Evolutionary conservation across 2,113 vertebrate genomes (phyloP), one percentile per base, ranked within the genome.

Genomic region (Bufo gargarizans): DNA sequence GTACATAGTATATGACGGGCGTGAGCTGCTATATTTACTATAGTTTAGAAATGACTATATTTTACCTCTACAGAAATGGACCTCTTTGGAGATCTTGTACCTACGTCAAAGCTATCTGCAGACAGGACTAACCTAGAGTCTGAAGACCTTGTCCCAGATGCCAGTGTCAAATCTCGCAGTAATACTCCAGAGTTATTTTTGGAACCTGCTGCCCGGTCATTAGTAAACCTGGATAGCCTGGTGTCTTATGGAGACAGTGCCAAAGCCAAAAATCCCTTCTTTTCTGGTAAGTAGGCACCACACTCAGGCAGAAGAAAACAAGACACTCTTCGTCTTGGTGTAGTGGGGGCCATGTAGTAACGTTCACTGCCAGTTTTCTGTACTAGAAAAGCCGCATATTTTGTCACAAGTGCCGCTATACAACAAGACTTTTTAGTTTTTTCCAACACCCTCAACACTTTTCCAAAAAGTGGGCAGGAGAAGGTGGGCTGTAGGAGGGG

Each of bases 211-310:
- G 97, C 95, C 33, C 98, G 97, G 80, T 97, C 97, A 0, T 92
- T 99, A 90, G 97, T 99, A 89, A 97, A 99, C 91, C 92, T 99
- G 90, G 97, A 99, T 71, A 95, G 91, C 8, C 88, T 99, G 92
- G 96, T 99, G 3, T 92, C 96, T 14, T 94, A 96, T 77, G 89
- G 92, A 0, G 91, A 92, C 0, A 88, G 91, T 19, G 87, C 94
- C 77, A 97, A 96, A 92, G 94, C 92, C 47, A 93, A 94, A 86
- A 99, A 99, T 92, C 98, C 98, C 17, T 99, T 99, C 91, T 92
- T 98, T 87, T 94, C 97, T 91, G 96, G 97, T 99, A 94, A 86
- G 92, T 90, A 74, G 50, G 2, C 3, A 33, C 2, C 4, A 69
- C 10, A 22, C 19, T 67, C 5, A 71, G 11, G 33, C 11, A 43